Base-by-base conservation (phyloP, 1,140 invertebrate species). In the Bombus superbus region DNA sequence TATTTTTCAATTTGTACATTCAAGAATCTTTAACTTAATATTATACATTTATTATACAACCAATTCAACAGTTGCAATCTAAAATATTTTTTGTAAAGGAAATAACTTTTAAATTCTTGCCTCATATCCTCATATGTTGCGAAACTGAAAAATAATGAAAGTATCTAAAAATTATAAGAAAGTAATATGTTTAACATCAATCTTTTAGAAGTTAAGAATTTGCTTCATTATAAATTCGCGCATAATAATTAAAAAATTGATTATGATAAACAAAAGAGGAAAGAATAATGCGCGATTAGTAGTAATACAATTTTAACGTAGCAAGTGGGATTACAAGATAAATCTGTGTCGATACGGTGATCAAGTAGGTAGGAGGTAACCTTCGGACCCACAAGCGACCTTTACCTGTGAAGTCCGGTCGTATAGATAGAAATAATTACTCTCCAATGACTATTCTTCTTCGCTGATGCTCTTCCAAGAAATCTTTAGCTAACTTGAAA, bases 301-400 rank as follows among this genome's bases (percentile, higher is more conserved):
- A 81, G 73, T 77, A n/a, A n/a, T n/a, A 47, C 57, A 83, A 69
- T 76, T 62, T 76, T 64, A 78, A 88, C 66, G 80, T 73, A 64
- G n/a, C 62, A 74, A 81, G 74, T 75, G 77, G 72, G 57, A 81
- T 78, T 71, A 89, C 62, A 64, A 83, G 79, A 85, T 82, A 87
- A 86, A 91, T 89, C 72, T 80, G 76, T 89, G 89, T 69, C 88
- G 88, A 89, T 85, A 79, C 81, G 62, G 40, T 76, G 66, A 83
- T 88, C 71, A 69, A 83, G 68, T 86, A 79, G 82, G 86, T 83
- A 88, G 83, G 88, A 86, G 85, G 82, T 91, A 91, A 92, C 91
- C 91, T 92, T 92, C 91, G 90, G 90, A 92, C 90, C 87, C 91
- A 87, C 86, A 64, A 66, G 77, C 86, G 91, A 92, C 91, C 91